These are phyloP conservation scores for Esox lucius DNA, from an alignment of 2,797 vertebrate genomes.

Conservation along the genomic window DNA sequence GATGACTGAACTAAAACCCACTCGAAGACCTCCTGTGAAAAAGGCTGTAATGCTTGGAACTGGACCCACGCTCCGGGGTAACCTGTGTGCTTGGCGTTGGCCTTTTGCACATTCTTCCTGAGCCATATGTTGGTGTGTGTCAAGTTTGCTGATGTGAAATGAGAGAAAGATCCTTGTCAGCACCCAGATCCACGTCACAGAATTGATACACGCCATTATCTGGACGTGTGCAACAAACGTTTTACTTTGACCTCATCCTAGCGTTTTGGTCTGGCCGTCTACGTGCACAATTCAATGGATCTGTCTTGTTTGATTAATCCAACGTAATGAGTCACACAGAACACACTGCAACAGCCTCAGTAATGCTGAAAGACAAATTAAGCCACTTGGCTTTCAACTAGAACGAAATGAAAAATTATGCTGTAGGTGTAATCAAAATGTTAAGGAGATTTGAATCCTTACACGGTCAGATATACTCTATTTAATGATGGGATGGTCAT, in stretches of 20 bases:
- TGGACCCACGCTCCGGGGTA: conserved; percentile 26
- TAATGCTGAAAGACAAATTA: no score
- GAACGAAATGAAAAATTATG: no score
- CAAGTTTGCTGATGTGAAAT: conserved; percentile 49
- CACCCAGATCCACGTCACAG: conserved; percentile 26
- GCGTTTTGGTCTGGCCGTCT: no score
- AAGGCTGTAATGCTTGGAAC: conserved; percentile 12
- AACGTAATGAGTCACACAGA: no score
- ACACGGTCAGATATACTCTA: no score
- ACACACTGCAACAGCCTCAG: no score
- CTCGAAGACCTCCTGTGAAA: conserved; percentile 44
- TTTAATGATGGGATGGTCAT: no score
- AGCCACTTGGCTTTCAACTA: no score
- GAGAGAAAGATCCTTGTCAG: conserved; percentile 53
- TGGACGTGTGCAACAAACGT: not conserved
- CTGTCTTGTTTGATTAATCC: no score
- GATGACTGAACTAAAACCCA: conserved; percentile 37
- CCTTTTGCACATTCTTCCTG: conserved; percentile 14
- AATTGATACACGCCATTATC: conserved; percentile 21
- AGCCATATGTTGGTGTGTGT: conserved; percentile 42
- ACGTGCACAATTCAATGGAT: no score
- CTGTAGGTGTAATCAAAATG: no score
- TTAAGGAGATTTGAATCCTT: no score
- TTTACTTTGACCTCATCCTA: not conserved
- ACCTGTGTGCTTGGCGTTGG: conserved; percentile 39